Percentiles rank a stretch among this genome's conserved stretches.
Conservation (phyloP, 2,113 vertebrate genomes). For the Odobenus rosmarus region DNA sequence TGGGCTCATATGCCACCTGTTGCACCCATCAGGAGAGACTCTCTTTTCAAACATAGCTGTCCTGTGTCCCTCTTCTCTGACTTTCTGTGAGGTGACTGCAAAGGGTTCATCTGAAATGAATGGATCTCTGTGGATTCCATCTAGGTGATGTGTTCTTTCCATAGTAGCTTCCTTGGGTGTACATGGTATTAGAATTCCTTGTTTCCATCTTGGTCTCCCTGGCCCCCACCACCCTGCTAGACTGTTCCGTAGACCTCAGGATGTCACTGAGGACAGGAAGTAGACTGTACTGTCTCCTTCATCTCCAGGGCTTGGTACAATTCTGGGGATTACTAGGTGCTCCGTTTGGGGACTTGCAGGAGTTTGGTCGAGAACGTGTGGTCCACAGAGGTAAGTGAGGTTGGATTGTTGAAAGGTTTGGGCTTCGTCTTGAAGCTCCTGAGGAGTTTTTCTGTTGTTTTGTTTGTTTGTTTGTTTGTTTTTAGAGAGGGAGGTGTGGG, state of each 20-base stretch:
- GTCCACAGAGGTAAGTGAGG: neutral
- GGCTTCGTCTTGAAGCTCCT: neutral
- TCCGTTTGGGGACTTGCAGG: neutral
- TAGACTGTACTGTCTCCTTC: rapidly evolving
- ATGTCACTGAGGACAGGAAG: too few species aligned
- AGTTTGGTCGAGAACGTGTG: neutral
- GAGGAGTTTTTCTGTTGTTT: neutral
- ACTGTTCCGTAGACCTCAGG: rapidly evolving
- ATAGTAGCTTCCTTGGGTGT: neutral
- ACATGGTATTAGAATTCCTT: neutral
- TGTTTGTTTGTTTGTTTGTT: neutral
- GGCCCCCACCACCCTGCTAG: neutral
- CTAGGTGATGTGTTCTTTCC: neutral
- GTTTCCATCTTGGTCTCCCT: neutral
- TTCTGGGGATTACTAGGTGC: neutral
- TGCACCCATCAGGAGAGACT: neutral
- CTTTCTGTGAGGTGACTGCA: neutral
- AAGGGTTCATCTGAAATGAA: neutral
- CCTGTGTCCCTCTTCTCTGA: neutral
- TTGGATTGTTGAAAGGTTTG: neutral
- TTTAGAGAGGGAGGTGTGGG: neutral
- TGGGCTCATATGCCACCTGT: rapidly evolving
- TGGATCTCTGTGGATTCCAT: neutral
- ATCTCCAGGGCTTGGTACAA: rapidly evolving
- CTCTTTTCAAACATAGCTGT: neutral